These are phyloP conservation scores for Tuta absoluta DNA, from an alignment of 2,888 invertebrate genomes.

Conservation along the genomic window DNA sequence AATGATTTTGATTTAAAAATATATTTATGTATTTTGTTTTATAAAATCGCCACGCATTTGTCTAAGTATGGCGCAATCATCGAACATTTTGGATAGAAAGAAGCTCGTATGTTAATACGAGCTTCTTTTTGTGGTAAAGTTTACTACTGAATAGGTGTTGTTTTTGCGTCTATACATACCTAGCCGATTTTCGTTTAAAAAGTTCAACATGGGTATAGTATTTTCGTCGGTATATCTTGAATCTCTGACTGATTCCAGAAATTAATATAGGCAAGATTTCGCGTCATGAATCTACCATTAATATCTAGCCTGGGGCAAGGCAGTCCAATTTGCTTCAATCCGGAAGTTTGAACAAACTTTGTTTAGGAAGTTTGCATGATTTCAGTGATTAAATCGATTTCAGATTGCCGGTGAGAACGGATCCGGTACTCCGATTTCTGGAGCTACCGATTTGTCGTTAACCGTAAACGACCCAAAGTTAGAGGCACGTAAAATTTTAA, in stretches of 20 bases:
- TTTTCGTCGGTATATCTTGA: neutral
- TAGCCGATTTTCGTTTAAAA: too few relatives aligned
- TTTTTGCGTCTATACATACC: too few relatives aligned
- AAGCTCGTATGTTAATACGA: too few relatives aligned
- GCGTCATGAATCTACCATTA: slow-evolving; percentile 73
- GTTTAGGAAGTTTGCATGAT: slow-evolving; percentile 73
- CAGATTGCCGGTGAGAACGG: slow-evolving; percentile 68
- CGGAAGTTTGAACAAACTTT: slow-evolving; percentile 74
- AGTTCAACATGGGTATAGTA: neutral
- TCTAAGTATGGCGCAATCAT: too few relatives aligned
- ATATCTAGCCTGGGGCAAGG: slow-evolving; percentile 73
- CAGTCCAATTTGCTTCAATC: slow-evolving; percentile 76
- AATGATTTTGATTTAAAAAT: too few relatives aligned
- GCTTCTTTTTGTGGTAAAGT: too few relatives aligned
- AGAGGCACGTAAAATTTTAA: slow-evolving; percentile 63
- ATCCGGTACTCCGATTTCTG: slow-evolving; percentile 45
- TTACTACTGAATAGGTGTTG: too few relatives aligned
- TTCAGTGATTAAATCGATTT: slow-evolving; percentile 79
- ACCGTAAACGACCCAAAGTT: slow-evolving; percentile 64
- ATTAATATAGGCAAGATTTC: slow-evolving; percentile 53
- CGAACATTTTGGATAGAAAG: too few relatives aligned
- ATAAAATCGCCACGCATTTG: too few relatives aligned
- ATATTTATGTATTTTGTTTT: too few relatives aligned
- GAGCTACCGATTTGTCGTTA: slow-evolving; percentile 74
- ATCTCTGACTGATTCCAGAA: slow-evolving; percentile 24